Evolutionary conservation across 2,888 invertebrate genomes (phyloP).

Genomic region (Clanis bilineata): DNA sequence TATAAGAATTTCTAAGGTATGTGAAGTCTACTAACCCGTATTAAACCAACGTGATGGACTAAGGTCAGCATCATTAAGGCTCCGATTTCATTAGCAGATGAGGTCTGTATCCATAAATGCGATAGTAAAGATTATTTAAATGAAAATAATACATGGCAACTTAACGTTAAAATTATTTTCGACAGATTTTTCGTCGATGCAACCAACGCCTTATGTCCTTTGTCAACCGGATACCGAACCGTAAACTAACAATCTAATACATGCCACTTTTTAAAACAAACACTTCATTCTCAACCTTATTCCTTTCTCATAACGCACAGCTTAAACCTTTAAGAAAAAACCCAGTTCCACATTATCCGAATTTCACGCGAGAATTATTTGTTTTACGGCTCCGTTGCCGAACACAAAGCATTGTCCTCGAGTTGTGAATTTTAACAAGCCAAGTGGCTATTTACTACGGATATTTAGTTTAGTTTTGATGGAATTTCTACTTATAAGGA

Average conservation of each 20-base stretch:
- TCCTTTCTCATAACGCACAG: constrained; percentile 10
- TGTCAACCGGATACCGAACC: constrained; percentile 56
- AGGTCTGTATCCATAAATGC: too few relatives aligned
- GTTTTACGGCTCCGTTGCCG: constrained; percentile 60
- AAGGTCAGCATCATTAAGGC: too few relatives aligned
- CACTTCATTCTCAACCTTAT: constrained; percentile 19
- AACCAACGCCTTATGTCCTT: constrained; percentile 20
- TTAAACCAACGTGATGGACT: too few relatives aligned
- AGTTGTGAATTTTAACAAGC: constrained; percentile 74
- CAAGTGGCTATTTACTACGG: constrained; percentile 58
- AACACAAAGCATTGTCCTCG: constrained; percentile 47
- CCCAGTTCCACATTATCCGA: constrained; percentile 55
- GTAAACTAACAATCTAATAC: constrained; percentile 41
- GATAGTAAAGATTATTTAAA: too few relatives aligned
- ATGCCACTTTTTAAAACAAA: constrained; percentile 4
- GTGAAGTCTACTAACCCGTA: too few relatives aligned
- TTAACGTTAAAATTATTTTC: too few relatives aligned
- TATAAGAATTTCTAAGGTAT: too few relatives aligned
- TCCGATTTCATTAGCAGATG: too few relatives aligned
- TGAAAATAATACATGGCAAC: too few relatives aligned
- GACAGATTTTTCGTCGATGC: too few relatives aligned
- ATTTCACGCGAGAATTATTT: constrained; percentile 74
- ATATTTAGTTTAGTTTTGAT: constrained; percentile 50
- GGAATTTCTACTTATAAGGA: constrained; percentile 22
- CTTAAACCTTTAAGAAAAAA: neutral